phyloP scores from a whole-genome alignment of 2,113 vertebrate genomes.

The Notechis scutatus region DNA sequence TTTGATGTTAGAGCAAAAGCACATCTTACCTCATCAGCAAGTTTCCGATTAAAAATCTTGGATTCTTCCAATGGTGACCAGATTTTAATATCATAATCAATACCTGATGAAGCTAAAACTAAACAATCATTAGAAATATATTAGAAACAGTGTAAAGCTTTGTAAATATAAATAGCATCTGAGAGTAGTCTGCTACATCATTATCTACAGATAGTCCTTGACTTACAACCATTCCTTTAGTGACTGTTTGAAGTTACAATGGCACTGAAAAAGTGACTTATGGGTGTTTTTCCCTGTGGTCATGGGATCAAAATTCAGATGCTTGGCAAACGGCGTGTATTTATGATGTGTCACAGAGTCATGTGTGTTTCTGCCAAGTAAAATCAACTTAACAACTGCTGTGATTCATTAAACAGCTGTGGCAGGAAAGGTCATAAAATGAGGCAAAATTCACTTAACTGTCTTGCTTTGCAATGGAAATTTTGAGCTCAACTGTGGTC shows the following conservation, averaged over 20 bases:
- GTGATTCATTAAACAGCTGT: background rate
- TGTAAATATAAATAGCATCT: background rate
- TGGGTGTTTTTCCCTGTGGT: background rate
- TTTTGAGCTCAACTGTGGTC: background rate
- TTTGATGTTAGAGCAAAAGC: constrained; percentile 1
- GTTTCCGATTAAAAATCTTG: constrained; percentile 91
- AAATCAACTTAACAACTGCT: background rate
- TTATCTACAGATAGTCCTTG: background rate
- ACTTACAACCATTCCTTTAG: background rate
- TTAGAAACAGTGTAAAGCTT: constrained; percentile 36
- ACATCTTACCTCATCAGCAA: constrained; percentile 88
- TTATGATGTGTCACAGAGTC: background rate
- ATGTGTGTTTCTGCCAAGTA: background rate
- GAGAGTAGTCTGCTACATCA: background rate
- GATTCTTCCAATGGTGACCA: constrained; percentile 93
- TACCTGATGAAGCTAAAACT: constrained; percentile 98
- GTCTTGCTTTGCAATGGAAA: background rate
- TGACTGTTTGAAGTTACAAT: background rate
- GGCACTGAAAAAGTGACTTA: background rate
- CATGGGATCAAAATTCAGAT: background rate
- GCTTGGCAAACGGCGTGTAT: background rate
- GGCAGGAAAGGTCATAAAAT: background rate
- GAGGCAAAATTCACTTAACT: background rate
- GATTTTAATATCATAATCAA: constrained; percentile 98
- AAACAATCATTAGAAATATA: constrained; percentile 47